Evolutionary conservation across 2,113 vertebrate genomes (phyloP), one percentile per base, ranked within the genome.

Genomic region (Cercopithecus mona): DNA sequence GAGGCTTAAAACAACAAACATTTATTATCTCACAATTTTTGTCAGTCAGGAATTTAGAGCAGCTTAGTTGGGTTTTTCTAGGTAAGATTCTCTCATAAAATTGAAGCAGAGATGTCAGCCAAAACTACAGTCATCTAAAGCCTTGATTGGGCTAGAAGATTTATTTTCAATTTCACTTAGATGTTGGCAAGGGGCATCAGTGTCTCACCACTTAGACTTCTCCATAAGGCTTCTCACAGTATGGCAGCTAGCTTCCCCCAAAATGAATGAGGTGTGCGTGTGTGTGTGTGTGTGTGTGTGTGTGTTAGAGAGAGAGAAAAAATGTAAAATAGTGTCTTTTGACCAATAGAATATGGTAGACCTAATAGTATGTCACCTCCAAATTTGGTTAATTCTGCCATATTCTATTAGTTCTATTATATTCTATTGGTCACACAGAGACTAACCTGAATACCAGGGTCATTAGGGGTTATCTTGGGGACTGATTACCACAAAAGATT

Each of bases 1-100:
- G 38, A 79, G 64, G 35, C 4, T 94, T 72, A 89, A 78, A 76
- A 81, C 18, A 78, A 64, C 30, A 92, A 79, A 82, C 0, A 38
- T 90, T 40, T 92, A 85, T 79, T 84, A 86, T 81, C 68, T 76
- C 73, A 82, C 25, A 64, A 48, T 55, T 94, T 95, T 64, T 86
- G 20, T 89, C 27, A 89, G 32, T 90, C 27, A 48, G 43, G 68
- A 89, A 89, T 94, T 89, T 7, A 18, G 22, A 86, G 52, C n/a
- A 81, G 20, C 43, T 82, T 70, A 73, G 32, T 27, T 76, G 57
- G 23, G 3, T 38, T 92, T 95, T 91, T 87, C 40, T 30, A 23
- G 48, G 32, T 72, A 96, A 61, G 43, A 13, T 70, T 90, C 13
- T 86, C 20, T 90, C 43, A n/a, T 43, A 61, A 30, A 35, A 0